Conservation (phyloP, 2,888 invertebrate genomes). For the Lissonota sp. region DNA sequence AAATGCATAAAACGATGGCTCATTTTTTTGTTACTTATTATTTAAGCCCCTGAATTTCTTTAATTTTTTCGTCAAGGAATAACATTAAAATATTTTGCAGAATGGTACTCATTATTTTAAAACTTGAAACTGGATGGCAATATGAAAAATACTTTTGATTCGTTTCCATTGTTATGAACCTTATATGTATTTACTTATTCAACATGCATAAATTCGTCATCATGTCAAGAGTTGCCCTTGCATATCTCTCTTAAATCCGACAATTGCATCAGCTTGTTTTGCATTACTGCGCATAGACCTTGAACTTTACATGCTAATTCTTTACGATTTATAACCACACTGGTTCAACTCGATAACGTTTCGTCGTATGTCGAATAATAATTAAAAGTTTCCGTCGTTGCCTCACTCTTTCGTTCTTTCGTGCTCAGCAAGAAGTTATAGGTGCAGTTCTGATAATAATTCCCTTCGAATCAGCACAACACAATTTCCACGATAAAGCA, state of each 20-base stretch:
- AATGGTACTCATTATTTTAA: too few species aligned
- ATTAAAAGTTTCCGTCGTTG: constrained; percentile 53
- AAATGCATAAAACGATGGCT: too few species aligned
- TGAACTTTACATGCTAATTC: constrained; percentile 63
- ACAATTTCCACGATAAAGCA: constrained; percentile 8
- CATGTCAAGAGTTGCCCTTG: constrained; percentile 56
- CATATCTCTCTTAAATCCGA: constrained; percentile 47
- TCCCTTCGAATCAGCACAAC: constrained; percentile 16
- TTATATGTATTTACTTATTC: too few species aligned
- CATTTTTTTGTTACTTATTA: too few species aligned
- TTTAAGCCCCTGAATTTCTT: too few species aligned
- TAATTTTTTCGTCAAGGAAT: too few species aligned
- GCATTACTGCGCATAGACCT: constrained; percentile 59
- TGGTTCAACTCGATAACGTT: constrained; percentile 54
- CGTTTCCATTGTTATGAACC: too few species aligned
- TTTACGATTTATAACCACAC: constrained; percentile 55
- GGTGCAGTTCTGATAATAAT: constrained; percentile 31
- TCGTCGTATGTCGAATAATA: constrained; percentile 59
- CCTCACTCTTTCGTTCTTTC: constrained; percentile 1
- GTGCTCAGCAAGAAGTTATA: constrained; percentile 4
- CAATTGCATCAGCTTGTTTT: constrained; percentile 38
- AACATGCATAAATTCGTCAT: constrained; percentile 25
- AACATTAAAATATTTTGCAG: too few species aligned
- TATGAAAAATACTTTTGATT: too few species aligned
- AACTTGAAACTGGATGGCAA: too few species aligned